Percentiles rank a stretch among this genome's conserved stretches.
These are phyloP conservation scores for Pontoporia blainvillei DNA, from an alignment of 2,113 vertebrate species.

Conservation along the genomic window DNA sequence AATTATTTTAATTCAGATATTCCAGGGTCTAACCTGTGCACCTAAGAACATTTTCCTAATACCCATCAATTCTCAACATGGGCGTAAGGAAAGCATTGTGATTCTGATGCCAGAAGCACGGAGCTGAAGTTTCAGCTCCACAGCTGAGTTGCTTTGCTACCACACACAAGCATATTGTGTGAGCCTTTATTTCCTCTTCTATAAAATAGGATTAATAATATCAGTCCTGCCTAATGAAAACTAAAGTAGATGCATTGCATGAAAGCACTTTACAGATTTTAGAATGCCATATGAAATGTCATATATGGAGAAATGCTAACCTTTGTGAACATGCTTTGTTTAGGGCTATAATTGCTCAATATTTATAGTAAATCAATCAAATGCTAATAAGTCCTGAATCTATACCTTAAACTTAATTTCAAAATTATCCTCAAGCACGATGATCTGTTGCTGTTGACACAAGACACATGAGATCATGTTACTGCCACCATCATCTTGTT, in stretches of 20 bases:
- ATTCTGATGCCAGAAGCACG: not conserved
- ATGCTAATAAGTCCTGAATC: not conserved
- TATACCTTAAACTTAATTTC: constrained; percentile 44
- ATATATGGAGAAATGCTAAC: not conserved
- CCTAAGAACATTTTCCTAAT: not conserved
- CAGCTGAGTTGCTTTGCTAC: not conserved
- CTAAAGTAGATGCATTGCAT: not conserved
- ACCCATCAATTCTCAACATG: not conserved
- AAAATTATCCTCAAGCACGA: constrained; percentile 13
- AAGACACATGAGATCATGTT: constrained; percentile 74
- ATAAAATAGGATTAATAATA: not conserved
- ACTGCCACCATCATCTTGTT: constrained; percentile 75
- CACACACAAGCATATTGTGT: not conserved
- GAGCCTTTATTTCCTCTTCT: not conserved
- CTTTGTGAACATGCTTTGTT: not conserved
- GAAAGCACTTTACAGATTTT: not conserved
- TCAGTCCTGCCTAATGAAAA: not conserved
- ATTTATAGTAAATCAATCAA: not conserved
- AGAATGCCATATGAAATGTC: not conserved
- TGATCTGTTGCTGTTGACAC: constrained; percentile 71
- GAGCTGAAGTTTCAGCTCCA: not conserved
- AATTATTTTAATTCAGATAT: not conserved
- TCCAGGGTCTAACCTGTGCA: not conserved
- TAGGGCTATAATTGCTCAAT: not conserved
- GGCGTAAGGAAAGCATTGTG: not conserved